These are phyloP conservation scores for Archaeoteleia sp. DNA, from an alignment of 2,888 invertebrate genomes.

Conservation along the genomic window DNA sequence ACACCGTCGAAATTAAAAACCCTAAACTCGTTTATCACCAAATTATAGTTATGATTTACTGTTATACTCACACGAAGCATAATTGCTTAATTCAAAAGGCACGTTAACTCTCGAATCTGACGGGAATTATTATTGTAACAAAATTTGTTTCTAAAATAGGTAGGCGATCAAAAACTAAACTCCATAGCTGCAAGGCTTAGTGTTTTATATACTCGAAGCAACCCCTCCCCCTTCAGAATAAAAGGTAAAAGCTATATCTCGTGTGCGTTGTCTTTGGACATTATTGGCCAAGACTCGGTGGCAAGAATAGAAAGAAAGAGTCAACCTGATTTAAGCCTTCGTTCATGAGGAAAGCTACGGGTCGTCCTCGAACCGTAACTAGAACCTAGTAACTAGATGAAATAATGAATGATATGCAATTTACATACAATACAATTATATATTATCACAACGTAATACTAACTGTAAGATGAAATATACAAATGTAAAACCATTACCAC, in stretches of 20 bases:
- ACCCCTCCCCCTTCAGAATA: slow-evolving; percentile 65
- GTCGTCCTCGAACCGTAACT: too few relatives aligned
- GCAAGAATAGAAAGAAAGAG: slow-evolving; percentile 66
- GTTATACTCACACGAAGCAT: slow-evolving; percentile 62
- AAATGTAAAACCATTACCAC: too few relatives aligned
- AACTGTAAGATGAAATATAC: slow-evolving; percentile 22
- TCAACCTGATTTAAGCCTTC: slow-evolving; percentile 68
- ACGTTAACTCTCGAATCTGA: too few relatives aligned
- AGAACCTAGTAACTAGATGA: too few relatives aligned
- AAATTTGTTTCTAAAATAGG: slow-evolving; percentile 50
- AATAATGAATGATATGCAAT: slow-evolving; percentile 34
- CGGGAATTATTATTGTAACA: slow-evolving; percentile 18
- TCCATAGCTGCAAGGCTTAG: slow-evolving; percentile 60
- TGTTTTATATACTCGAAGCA: slow-evolving; percentile 67
- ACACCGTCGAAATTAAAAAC: background rate
- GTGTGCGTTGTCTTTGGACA: slow-evolving; percentile 62
- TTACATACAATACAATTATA: slow-evolving; percentile 24
- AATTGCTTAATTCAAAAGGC: slow-evolving; percentile 35
- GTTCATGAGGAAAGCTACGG: slow-evolving; percentile 65
- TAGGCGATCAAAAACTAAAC: slow-evolving; percentile 64
- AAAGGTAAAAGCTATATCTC: slow-evolving; percentile 68
- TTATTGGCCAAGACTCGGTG: slow-evolving; percentile 65
- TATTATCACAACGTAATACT: slow-evolving; percentile 30
- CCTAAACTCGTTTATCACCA: background rate
- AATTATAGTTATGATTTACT: background rate